phyloP scores from a whole-genome alignment of 2,113 vertebrate genomes.

The Macquaria ambigua region DNA sequence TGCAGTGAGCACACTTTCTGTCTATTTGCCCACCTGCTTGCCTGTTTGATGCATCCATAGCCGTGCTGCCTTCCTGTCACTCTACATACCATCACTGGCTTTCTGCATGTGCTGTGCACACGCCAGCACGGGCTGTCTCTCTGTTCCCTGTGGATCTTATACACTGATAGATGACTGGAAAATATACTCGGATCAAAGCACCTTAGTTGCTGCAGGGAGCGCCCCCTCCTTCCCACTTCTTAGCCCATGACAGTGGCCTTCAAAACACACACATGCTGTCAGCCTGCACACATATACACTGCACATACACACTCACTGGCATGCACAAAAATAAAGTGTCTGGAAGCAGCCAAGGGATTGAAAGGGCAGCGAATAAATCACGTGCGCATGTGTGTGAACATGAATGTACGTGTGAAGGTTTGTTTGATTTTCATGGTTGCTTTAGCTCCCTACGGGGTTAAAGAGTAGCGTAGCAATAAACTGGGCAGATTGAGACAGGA shows the following conservation, averaged over 20 bases:
- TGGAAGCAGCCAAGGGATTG: slow-evolving; percentile 3
- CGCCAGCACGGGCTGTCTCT: slow-evolving; percentile 12
- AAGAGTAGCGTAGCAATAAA: slow-evolving; percentile 19
- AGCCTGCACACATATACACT: background rate
- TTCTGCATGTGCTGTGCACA: slow-evolving; percentile 13
- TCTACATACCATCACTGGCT: slow-evolving; percentile 37
- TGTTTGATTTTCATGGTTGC: slow-evolving; percentile 28
- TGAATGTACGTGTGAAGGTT: slow-evolving; percentile 15
- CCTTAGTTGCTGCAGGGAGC: slow-evolving; percentile 35
- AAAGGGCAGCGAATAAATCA: slow-evolving; percentile 41
- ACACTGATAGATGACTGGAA: slow-evolving; percentile 54
- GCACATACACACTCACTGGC: background rate
- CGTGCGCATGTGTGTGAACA: slow-evolving; percentile 19
- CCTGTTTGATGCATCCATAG: slow-evolving; percentile 5
- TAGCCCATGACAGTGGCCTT: slow-evolving; percentile 59
- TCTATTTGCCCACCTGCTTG: slow-evolving; percentile 60
- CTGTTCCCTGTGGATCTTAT: slow-evolving; percentile 46
- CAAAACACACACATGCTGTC: slow-evolving; percentile 49
- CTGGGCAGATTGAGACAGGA: background rate
- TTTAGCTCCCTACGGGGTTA: background rate
- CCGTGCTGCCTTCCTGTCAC: slow-evolving; percentile 43
- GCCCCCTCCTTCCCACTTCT: slow-evolving; percentile 9
- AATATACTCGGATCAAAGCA: slow-evolving; percentile 64
- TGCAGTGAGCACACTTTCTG: slow-evolving; percentile 36
- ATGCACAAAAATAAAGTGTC: slow-evolving; percentile 4